Conservation (phyloP, 2,797 vertebrate species). For the Euthynnus affinis region DNA sequence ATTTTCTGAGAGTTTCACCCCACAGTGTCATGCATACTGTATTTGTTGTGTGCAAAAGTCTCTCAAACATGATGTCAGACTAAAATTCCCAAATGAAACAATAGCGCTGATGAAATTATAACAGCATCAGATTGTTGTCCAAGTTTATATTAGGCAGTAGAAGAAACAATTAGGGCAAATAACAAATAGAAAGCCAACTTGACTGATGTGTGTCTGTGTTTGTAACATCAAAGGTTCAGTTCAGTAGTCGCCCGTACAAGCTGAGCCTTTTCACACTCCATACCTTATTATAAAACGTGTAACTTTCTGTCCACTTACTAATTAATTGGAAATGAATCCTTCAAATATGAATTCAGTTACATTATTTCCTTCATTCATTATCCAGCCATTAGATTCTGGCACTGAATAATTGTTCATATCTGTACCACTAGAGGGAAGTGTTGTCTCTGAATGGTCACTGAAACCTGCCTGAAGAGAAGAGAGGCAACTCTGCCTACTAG, state of each 20-base stretch:
- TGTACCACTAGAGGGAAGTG: slow-evolving; percentile 82
- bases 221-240: background rate
- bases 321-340: background rate
- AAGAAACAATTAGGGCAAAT: background rate
- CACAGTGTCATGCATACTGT: background rate
- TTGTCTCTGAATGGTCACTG: slow-evolving; percentile 74
- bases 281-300: background rate
- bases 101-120: background rate
- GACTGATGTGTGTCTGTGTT: no score
- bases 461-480: background rate
- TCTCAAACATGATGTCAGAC: background rate
- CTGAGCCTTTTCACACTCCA: background rate
- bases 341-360: background rate
- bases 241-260: background rate
- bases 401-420: background rate
- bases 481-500: background rate
- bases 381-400: background rate
- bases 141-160: background rate
- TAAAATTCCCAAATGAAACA: background rate
- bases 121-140: background rate
- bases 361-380: background rate
- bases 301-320: background rate
- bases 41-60: background rate
- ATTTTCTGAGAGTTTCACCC: background rate
- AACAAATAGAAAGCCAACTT: background rate